phyloP scores from a whole-genome alignment of 2,888 invertebrate species.

The Ochropleura plecta region DNA sequence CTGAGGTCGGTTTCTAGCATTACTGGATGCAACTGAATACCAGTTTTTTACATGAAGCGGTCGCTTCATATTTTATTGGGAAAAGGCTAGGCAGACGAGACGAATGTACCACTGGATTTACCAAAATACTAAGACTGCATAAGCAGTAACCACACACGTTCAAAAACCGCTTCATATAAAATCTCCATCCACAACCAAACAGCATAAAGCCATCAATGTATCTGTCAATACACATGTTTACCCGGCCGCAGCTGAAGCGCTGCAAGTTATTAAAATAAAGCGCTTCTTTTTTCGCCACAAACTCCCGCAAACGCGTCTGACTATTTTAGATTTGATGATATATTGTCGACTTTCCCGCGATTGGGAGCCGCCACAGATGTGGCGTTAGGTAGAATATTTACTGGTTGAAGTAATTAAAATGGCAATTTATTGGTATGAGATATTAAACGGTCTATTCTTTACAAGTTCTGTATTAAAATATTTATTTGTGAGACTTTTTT shows the following conservation, averaged over 20 bases:
- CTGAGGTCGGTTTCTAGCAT: too few species aligned
- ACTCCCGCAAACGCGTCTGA: slow-evolving; percentile 83
- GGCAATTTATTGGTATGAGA: slow-evolving; percentile 13
- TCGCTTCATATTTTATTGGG: too few species aligned
- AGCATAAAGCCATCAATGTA: slow-evolving; percentile 40
- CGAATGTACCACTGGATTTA: too few species aligned
- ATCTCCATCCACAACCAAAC: slow-evolving; percentile 4
- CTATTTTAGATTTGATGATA: slow-evolving; percentile 87
- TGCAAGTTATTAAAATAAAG: slow-evolving; percentile 79
- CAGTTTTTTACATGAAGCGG: too few species aligned
- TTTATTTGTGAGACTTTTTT: neutral
- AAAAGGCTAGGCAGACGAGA: too few species aligned
- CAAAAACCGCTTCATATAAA: slow-evolving; percentile 12
- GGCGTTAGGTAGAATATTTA: slow-evolving; percentile 43
- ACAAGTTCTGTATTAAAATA: too few species aligned
- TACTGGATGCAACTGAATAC: too few species aligned
- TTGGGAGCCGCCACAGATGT: slow-evolving; percentile 53
- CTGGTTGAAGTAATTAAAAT: slow-evolving; percentile 34
- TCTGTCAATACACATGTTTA: slow-evolving; percentile 56
- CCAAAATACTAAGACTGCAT: too few species aligned
- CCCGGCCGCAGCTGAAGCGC: slow-evolving; percentile 55
- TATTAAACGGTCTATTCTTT: neutral
- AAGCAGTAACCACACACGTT: neutral
- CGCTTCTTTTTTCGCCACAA: slow-evolving; percentile 82
- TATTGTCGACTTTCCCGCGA: slow-evolving; percentile 80